Conservation (phyloP, 2,113 vertebrate genomes). For the Neotragus moschatus region DNA sequence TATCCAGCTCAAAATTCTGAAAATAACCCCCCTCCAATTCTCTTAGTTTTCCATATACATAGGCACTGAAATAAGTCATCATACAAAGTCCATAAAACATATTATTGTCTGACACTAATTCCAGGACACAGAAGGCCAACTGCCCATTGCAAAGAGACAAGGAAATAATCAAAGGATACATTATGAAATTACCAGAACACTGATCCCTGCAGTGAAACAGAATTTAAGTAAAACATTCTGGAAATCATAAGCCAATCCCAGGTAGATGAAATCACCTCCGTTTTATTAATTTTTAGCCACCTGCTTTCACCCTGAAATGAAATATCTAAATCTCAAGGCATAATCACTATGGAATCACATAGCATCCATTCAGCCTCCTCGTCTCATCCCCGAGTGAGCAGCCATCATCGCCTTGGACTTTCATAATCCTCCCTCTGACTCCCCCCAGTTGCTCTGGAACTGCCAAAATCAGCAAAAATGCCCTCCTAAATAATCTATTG, state of each 20-base stretch:
- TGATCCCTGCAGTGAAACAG: neutral
- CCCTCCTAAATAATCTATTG: constrained; percentile 73
- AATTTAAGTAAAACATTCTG: neutral
- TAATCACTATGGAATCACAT: neutral
- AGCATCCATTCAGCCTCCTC: neutral
- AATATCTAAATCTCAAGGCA: neutral
- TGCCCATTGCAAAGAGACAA: neutral
- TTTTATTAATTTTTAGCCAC: rapidly evolving
- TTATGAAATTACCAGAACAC: neutral
- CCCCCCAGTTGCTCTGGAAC: constrained; percentile 25
- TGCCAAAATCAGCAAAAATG: constrained; percentile 73
- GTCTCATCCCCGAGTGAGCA: constrained; percentile 16
- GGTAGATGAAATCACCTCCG: rapidly evolving
- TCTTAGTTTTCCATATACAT: neutral
- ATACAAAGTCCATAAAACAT: neutral
- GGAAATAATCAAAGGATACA: neutral
- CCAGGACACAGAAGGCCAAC: neutral
- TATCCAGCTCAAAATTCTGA: neutral
- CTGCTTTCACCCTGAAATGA: neutral
- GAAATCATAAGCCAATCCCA: neutral
- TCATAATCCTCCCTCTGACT: constrained; percentile 45
- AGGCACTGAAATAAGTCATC: neutral
- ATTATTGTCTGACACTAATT: neutral
- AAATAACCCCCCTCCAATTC: neutral
- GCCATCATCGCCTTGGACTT: constrained; percentile 61